These are phyloP conservation scores for Apis dorsata DNA, from an alignment of 1,140 invertebrate species.

Conservation along the genomic window DNA sequence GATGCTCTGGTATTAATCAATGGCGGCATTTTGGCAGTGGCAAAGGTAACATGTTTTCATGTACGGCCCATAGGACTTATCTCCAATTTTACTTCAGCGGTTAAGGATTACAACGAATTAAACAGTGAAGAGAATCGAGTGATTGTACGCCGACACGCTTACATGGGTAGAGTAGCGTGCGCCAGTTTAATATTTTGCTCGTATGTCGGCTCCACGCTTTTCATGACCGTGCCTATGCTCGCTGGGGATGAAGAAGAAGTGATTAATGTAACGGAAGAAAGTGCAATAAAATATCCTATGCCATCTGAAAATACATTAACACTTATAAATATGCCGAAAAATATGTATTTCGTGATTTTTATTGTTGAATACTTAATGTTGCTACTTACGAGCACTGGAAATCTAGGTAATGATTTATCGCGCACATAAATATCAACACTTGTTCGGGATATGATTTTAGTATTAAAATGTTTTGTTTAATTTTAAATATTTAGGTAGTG, in stretches of 20 bases:
- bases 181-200: slow-evolving; percentile 23
- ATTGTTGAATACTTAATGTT: slow-evolving; percentile 1
- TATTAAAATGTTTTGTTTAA: background rate
- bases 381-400: background rate
- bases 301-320: slow-evolving; percentile 14
- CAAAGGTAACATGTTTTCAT: slow-evolving; percentile 33
- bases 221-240: slow-evolving; percentile 21
- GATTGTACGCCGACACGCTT: slow-evolving; percentile 33
- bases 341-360: background rate
- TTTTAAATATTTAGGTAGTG: slow-evolving; percentile 31
- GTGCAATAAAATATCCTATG: background rate
- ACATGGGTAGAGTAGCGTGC: slow-evolving; percentile 18
- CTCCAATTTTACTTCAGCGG: slow-evolving; percentile 36
- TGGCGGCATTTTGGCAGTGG: slow-evolving; percentile 21
- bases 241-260: background rate
- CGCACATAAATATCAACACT: background rate
- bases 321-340: background rate
- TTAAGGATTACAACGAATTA: slow-evolving; percentile 38
- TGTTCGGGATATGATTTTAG: no score
- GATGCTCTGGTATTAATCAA: slow-evolving; percentile 20
- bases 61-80: background rate
- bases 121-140: background rate
- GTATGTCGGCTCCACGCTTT: slow-evolving; percentile 1
- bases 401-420: slow-evolving; percentile 41
- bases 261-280: slow-evolving; percentile 1